These are phyloP conservation scores for Cyphomyrus plagiostoma DNA, from an alignment of 2,113 vertebrate genomes.

Conservation along the genomic window DNA sequence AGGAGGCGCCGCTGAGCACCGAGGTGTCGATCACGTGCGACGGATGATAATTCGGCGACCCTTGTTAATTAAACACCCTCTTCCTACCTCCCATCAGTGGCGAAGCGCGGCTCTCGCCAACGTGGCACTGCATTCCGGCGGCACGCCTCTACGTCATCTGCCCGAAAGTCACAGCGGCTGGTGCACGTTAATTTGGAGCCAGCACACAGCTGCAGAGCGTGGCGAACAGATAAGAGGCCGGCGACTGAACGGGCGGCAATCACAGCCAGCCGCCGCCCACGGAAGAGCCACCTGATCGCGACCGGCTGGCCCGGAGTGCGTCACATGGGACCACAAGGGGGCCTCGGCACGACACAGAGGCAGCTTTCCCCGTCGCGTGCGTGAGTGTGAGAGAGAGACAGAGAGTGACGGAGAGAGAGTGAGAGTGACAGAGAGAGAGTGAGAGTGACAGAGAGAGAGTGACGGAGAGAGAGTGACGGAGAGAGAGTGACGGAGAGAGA, in stretches of 20 bases:
- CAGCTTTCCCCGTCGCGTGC: neutral
- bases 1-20: neutral
- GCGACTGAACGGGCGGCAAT: neutral
- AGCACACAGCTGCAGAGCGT: neutral
- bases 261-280: neutral
- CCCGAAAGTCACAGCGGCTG: neutral
- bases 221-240: neutral
- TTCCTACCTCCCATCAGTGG: neutral
- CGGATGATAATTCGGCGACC: neutral
- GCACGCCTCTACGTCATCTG: neutral
- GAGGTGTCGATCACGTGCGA: neutral
- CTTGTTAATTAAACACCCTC: neutral
- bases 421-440: neutral
- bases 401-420: too few species aligned
- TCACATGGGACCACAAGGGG: neutral
- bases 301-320: neutral
- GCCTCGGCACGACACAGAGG: neutral
- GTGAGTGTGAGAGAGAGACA: neutral
- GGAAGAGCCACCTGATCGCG: neutral
- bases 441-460: too few species aligned
- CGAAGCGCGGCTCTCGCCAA: neutral
- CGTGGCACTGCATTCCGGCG: too few species aligned
- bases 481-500: too few species aligned
- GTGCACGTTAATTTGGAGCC: neutral
- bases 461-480: too few species aligned